Conservation (phyloP, 35 echinoderm and acorn worm genomes). For the Diadema setosum region DNA sequence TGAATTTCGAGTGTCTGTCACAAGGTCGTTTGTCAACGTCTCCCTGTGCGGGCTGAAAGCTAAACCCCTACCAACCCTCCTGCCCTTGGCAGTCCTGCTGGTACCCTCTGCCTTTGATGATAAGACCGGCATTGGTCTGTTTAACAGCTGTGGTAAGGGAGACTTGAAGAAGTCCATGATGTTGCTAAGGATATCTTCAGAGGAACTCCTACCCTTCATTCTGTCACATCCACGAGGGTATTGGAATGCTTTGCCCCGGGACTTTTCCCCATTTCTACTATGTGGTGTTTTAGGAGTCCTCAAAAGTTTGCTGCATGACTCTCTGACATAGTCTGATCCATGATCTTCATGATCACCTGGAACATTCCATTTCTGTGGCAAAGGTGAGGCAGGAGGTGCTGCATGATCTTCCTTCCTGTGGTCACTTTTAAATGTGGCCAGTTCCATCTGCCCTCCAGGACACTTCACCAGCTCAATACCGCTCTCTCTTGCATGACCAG, state of each 20-base stretch:
- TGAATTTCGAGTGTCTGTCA: neutral
- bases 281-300: neutral
- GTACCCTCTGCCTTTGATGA: neutral
- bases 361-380: too few species aligned
- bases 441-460: neutral
- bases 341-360: too few species aligned
- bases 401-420: neutral
- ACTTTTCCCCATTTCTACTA: too few species aligned
- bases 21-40: neutral
- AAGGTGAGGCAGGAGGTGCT: too few species aligned
- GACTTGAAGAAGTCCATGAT: constrained; percentile 7
- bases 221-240: too few species aligned
- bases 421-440: too few species aligned
- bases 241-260: too few species aligned
- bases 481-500: neutral
- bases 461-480: neutral
- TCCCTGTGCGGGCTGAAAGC: neutral
- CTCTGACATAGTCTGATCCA: too few species aligned
- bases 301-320: too few species aligned
- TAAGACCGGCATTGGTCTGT: neutral
- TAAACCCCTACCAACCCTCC: neutral
- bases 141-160: neutral
- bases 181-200: neutral
- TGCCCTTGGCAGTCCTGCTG: neutral
- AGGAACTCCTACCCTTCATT: neutral